These are phyloP conservation scores for Poicephalus gulielmi DNA, from an alignment of 2,113 vertebrate genomes.

Conservation along the genomic window DNA sequence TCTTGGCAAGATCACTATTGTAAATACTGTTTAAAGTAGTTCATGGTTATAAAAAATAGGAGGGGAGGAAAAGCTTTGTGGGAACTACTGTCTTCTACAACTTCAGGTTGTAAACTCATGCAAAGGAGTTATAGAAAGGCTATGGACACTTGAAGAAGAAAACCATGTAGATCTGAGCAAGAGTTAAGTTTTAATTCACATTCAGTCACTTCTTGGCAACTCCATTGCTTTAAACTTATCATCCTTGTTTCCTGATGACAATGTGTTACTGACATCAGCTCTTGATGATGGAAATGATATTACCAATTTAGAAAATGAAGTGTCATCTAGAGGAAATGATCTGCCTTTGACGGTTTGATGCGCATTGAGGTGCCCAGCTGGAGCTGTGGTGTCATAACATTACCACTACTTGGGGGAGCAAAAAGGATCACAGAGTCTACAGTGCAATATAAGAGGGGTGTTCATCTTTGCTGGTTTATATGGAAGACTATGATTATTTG, in stretches of 20 bases:
- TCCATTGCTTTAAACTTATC: not conserved
- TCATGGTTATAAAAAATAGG: not conserved
- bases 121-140: not conserved
- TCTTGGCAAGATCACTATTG: not conserved
- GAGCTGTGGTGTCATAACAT: not conserved
- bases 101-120: not conserved
- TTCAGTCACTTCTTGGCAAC: constrained; percentile 18
- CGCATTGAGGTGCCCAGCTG: not conserved
- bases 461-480: rapidly evolving
- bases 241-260: constrained; percentile 24
- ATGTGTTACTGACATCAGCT: constrained; percentile 39
- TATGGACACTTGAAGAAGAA: not conserved
- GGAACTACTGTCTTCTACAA: not conserved
- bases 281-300: not conserved
- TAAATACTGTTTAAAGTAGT: not conserved
- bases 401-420: not conserved
- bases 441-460: not conserved
- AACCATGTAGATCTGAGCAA: not conserved
- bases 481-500: not conserved
- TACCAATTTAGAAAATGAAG: not conserved
- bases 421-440: not conserved
- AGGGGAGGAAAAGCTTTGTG: not conserved
- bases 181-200: not conserved
- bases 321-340: not conserved
- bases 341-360: not conserved